A percentile compares a stretch with the other conserved stretches of the same genome.
Conservation (phyloP, 1,140 invertebrate genomes). For the Calosoma granatense region DNA sequence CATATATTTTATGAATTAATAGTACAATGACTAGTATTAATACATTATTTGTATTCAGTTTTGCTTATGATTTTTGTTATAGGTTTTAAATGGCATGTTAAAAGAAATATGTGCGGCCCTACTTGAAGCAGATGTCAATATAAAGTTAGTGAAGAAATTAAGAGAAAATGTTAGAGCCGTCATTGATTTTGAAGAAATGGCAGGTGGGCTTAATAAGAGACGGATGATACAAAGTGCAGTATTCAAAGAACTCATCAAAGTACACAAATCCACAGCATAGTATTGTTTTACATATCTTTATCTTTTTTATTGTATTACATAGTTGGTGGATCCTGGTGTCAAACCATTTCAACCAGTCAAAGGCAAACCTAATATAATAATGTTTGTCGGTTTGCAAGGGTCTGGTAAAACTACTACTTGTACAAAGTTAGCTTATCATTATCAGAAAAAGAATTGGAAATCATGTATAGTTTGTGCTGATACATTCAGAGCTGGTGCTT, state of each 20-base stretch:
- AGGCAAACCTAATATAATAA: slow-evolving; percentile 92
- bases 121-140: slow-evolving; percentile 98
- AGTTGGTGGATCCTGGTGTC: slow-evolving; percentile 97
- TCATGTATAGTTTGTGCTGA: slow-evolving; percentile 98
- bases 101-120: slow-evolving; percentile 97
- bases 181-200: slow-evolving; percentile 99
- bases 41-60: slow-evolving; percentile 14
- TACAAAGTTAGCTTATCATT: slow-evolving; percentile 98
- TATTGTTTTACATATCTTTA: slow-evolving; percentile 7
- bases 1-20: background rate
- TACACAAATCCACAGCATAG: slow-evolving; percentile 37
- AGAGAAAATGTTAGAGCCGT: slow-evolving; percentile 96
- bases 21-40: background rate
- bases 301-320: slow-evolving; percentile 17
- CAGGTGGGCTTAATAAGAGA: slow-evolving; percentile 95
- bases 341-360: slow-evolving; percentile 95
- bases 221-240: slow-evolving; percentile 98
- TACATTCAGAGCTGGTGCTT: slow-evolving; percentile 98
- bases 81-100: slow-evolving; percentile 98
- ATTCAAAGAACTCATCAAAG: slow-evolving; percentile 97
- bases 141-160: slow-evolving; percentile 90
- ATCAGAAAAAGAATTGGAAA: slow-evolving; percentile 99
- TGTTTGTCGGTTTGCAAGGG: slow-evolving; percentile 99
- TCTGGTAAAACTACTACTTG: slow-evolving; percentile 99
- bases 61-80: slow-evolving; percentile 20